Conservation (phyloP, 2,797 vertebrate genomes). For the Squalus acanthias region DNA sequence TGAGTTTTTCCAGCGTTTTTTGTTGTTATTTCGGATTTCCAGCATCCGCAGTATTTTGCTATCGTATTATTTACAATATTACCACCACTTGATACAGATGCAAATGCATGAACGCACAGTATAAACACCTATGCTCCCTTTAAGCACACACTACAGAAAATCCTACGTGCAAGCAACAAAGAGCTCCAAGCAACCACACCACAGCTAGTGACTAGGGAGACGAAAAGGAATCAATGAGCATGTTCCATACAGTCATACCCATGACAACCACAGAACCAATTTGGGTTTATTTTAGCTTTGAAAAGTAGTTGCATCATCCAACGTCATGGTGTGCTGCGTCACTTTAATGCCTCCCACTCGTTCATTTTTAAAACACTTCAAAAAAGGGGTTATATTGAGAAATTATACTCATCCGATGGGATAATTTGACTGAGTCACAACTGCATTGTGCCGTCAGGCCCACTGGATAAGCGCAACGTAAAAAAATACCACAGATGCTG, state of each 20-base stretch:
- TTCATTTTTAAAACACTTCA: not conserved
- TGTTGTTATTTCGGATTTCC: no score
- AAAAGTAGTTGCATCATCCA: not conserved
- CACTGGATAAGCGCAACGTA: not conserved
- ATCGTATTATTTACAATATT: not conserved
- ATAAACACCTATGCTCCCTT: not conserved
- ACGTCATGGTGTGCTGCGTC: not conserved
- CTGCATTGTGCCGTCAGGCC: not conserved
- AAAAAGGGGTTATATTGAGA: not conserved
- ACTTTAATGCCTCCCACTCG: not conserved
- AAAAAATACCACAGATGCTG: not conserved
- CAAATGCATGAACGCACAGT: no score
- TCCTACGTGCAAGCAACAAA: not conserved
- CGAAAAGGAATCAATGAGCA: not conserved
- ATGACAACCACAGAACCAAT: not conserved
- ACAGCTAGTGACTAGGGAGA: not conserved
- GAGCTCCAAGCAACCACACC: not conserved
- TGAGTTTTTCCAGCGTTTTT: no score
- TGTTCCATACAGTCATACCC: not conserved
- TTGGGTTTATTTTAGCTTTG: not conserved
- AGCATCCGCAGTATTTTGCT: no score
- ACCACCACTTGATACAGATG: not conserved
- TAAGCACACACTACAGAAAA: not conserved
- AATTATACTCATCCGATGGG: not conserved
- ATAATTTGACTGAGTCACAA: not conserved